These are phyloP conservation scores for Caenorhabditis sp. DNA, from an alignment of 2,888 invertebrate species.

Conservation along the genomic window DNA sequence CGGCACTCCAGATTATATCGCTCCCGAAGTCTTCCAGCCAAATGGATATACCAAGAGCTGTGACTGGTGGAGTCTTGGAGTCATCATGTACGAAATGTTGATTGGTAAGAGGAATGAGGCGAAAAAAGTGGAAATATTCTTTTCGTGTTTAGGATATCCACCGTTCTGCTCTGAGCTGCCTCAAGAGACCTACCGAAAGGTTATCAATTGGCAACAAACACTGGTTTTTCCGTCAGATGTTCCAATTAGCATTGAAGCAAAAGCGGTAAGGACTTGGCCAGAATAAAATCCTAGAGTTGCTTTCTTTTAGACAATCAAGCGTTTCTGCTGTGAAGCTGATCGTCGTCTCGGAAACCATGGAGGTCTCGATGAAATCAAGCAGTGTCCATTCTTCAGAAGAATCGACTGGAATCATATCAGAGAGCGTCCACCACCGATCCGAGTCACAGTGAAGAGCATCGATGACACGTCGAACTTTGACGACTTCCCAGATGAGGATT, in stretches of 20 bases:
- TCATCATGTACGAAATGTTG: conserved; percentile 99
- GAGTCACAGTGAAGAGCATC: conserved; percentile 97
- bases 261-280: conserved; percentile 79
- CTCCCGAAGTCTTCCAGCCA: conserved; percentile 96
- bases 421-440: conserved; percentile 97
- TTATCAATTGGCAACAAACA: conserved; percentile 99
- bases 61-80: conserved; percentile 99
- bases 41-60: conserved; percentile 98
- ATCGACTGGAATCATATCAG: conserved; percentile 99
- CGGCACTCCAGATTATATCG: conserved; percentile 99
- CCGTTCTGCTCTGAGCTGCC: conserved; percentile 99
- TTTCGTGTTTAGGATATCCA: conserved; percentile 88
- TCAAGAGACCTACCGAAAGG: conserved; percentile 96
- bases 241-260: conserved; percentile 97
- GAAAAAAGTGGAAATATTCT: too few relatives aligned
- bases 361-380: conserved; percentile 94
- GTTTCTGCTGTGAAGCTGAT: conserved; percentile 96
- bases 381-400: conserved; percentile 92
- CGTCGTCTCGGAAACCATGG: conserved; percentile 91
- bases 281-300: not conserved
- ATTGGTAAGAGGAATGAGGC: conserved; percentile 86
- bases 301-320: conserved; percentile 80
- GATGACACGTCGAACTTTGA: conserved; percentile 99
- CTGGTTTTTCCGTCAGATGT: conserved; percentile 98
- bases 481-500: conserved; percentile 99